A percentile compares a stretch with the other conserved stretches of the same genome.
Evolutionary conservation across 1,140 invertebrate species (phyloP).

Genomic region (Saccostrea echinata): DNA sequence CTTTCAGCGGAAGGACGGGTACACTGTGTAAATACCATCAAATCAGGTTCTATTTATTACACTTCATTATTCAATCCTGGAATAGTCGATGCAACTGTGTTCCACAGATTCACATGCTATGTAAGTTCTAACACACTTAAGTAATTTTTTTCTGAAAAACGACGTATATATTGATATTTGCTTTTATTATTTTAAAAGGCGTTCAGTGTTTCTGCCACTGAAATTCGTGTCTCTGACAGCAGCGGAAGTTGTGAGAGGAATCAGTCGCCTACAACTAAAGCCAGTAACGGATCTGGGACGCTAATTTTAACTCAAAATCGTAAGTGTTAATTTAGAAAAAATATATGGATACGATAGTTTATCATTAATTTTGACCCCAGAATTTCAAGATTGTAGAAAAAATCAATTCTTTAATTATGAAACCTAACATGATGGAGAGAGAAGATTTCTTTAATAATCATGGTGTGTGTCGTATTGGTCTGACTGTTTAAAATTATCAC

Average conservation of each 20-base stretch:
- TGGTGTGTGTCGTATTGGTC: too few species aligned
- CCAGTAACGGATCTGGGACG: not conserved
- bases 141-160: not conserved
- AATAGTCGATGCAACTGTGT: not conserved
- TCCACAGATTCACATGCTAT: conserved; percentile 42
- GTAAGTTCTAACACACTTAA: conserved; percentile 37
- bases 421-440: too few species aligned
- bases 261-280: conserved; percentile 28
- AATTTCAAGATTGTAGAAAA: too few species aligned
- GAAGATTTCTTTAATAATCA: too few species aligned
- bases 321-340: not conserved
- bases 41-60: conserved; percentile 13
- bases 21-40: conserved; percentile 41
- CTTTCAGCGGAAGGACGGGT: conserved; percentile 45
- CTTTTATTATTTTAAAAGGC: not conserved
- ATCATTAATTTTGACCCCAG: too few species aligned
- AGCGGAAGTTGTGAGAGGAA: conserved; percentile 22
- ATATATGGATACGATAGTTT: too few species aligned
- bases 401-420: too few species aligned
- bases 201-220: not conserved
- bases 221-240: not conserved
- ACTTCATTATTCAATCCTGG: conserved; percentile 39
- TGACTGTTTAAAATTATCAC: too few species aligned
- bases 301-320: not conserved
- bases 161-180: not conserved